These are phyloP conservation scores for Ectemnius cavifrons DNA, from an alignment of 2,888 invertebrate species.

Conservation along the genomic window DNA sequence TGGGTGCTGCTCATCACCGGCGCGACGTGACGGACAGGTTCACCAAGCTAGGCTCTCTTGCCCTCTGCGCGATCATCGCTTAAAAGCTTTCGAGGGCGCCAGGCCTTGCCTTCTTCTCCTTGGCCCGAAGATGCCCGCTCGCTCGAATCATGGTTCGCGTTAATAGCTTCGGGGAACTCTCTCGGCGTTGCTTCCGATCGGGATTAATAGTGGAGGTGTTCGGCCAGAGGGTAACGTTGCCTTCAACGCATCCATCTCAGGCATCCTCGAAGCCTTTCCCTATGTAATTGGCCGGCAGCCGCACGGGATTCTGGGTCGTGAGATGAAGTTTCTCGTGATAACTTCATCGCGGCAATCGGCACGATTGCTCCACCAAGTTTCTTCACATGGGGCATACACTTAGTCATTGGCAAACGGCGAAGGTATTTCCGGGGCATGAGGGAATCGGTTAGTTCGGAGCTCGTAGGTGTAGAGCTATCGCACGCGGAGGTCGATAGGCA, in stretches of 20 bases:
- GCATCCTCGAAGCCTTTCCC: background rate
- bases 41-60: constrained; percentile 54
- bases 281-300: background rate
- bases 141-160: constrained; percentile 54
- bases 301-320: background rate
- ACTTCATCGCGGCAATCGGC: too few species aligned
- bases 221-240: constrained; percentile 24
- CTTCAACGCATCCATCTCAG: constrained; percentile 21
- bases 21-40: constrained; percentile 69
- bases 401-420: too few species aligned
- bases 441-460: too few species aligned
- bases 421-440: too few species aligned
- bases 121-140: background rate
- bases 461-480: too few species aligned
- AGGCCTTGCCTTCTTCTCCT: constrained; percentile 25
- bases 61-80: constrained; percentile 58
- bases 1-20: constrained; percentile 67
- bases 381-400: too few species aligned
- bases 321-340: too few species aligned
- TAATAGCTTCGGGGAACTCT: constrained; percentile 60
- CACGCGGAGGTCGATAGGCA: constrained; percentile 57
- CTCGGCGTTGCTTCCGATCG: constrained; percentile 46
- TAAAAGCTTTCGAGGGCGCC: constrained; percentile 65
- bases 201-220: constrained; percentile 29
- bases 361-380: too few species aligned